Conservation (phyloP, 2,888 invertebrate species). For the Morpho achilles region DNA sequence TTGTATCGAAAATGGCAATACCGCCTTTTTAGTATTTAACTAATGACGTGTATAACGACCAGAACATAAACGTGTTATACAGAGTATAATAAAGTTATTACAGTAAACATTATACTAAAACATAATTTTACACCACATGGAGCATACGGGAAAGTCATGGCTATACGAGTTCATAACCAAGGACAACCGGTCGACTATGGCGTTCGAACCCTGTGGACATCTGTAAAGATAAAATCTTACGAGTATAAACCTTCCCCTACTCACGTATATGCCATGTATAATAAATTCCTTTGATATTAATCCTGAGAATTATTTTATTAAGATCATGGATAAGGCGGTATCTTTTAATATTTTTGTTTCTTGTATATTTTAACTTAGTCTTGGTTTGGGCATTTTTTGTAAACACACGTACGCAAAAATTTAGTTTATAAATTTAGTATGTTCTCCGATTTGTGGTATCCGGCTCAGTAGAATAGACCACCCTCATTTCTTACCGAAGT, state of each 20-base stretch:
- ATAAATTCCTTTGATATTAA: conserved; percentile 6
- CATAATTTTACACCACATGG: conserved; percentile 10
- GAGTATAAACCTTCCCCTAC: conserved; percentile 16
- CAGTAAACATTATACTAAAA: neutral
- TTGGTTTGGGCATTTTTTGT: no score
- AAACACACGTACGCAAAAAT: no score
- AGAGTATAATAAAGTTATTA: neutral
- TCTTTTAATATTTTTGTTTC: neutral
- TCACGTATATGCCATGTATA: conserved; percentile 4
- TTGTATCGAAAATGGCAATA: no score
- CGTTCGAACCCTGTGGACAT: conserved; percentile 29
- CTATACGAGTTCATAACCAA: conserved; percentile 46
- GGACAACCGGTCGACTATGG: conserved; percentile 49
- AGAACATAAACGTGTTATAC: neutral
- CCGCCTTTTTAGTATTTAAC: no score
- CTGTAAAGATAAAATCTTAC: conserved; percentile 29
- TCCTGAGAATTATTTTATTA: conserved; percentile 16
- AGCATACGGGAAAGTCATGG: conserved; percentile 18
- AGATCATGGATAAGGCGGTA: conserved; percentile 8
- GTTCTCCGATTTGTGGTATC: no score
- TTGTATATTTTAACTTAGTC: no score
- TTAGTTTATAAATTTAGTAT: no score
- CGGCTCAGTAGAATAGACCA: no score
- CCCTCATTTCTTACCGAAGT: no score
- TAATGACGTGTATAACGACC: no score